A percentile compares a stretch with the other conserved stretches of the same genome.
Conservation (phyloP, 1,140 invertebrate species). For the Caenorhabditis latens region DNA sequence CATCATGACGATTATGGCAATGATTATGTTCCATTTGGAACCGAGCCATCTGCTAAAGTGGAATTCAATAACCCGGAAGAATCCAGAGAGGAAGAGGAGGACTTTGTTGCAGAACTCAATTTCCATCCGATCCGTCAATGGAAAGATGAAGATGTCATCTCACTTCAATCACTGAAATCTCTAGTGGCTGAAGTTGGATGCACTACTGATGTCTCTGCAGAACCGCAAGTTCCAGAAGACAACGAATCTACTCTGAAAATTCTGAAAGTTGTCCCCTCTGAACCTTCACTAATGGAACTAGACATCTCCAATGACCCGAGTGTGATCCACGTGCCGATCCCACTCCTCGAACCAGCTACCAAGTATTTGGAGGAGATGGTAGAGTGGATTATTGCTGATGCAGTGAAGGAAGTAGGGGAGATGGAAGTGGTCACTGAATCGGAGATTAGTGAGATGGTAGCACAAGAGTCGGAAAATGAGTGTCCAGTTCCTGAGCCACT, state of each 20-base stretch:
- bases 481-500: constrained; percentile 6
- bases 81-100: background rate
- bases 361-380: constrained; percentile 37
- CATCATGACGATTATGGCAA: constrained; percentile 3
- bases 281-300: constrained; percentile 25
- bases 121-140: constrained; percentile 34
- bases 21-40: constrained; percentile 32
- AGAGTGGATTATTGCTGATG: constrained; percentile 1
- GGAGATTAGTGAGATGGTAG: constrained; percentile 16
- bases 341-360: background rate
- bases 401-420: constrained; percentile 29
- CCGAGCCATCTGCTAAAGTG: background rate
- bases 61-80: constrained; percentile 10
- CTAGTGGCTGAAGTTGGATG: constrained; percentile 41
- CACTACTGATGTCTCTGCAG: constrained; percentile 8
- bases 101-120: constrained; percentile 7
- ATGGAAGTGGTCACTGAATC: constrained; percentile 44
- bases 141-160: constrained; percentile 48
- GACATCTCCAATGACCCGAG: constrained; percentile 14
- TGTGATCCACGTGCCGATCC: constrained; percentile 34
- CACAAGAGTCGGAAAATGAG: background rate
- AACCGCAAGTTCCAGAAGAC: background rate
- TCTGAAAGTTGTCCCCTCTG: constrained; percentile 17
- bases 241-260: constrained; percentile 6
- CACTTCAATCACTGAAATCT: constrained; percentile 27